Evolutionary conservation across 2,888 invertebrate species (phyloP), one percentile per base, ranked within the genome.

Genomic region (Drosophila infuscata): DNA sequence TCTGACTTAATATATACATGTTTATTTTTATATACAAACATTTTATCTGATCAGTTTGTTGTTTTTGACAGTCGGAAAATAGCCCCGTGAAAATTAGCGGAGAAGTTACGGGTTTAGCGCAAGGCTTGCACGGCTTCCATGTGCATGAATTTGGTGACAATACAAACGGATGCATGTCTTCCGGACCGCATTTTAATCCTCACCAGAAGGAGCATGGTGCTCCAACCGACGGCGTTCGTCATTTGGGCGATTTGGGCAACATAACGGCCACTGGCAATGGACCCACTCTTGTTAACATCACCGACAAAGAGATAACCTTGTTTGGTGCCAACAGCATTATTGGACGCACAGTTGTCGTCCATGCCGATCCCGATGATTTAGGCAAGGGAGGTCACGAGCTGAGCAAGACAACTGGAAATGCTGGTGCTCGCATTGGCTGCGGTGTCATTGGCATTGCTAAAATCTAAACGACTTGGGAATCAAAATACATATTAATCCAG

Each of bases 91-190:
- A 95, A 67, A 94, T 99, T n/a, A 95, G 95, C 38, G 99, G 99
- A 9, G 96, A 97, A 93, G 94, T 99, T 12, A 94, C 93, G 36
- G 98, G 98, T 2, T 94, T 99, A 38, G 92, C 94, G 25, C 94
- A 96, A 92, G 99, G 99, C 72, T 92, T 94, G 3, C 94, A 93
- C 73, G 93, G 94, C 30, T 98, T 99, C 94, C 99, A 99, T 92
- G 95, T 99, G 72, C 99, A 99, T 92, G 97, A 99, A 94, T 99
- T 98, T 92, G 99, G 99, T 0, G 99, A 99, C 94, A 97, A 97
- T 91, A 98, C 98, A 35, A 98, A 99, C 92, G 98, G 97, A 1
- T 99, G 99, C 93, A 97, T 96, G n/a, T 98, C 98, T 46, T 98
- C 99, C 41, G 99, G 99, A 0, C 94, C 97, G 0, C 99, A 99